Evolutionary conservation across 1,140 invertebrate species (phyloP), one percentile per base, ranked within the genome.

Genomic region (Papilio xuthus): DNA sequence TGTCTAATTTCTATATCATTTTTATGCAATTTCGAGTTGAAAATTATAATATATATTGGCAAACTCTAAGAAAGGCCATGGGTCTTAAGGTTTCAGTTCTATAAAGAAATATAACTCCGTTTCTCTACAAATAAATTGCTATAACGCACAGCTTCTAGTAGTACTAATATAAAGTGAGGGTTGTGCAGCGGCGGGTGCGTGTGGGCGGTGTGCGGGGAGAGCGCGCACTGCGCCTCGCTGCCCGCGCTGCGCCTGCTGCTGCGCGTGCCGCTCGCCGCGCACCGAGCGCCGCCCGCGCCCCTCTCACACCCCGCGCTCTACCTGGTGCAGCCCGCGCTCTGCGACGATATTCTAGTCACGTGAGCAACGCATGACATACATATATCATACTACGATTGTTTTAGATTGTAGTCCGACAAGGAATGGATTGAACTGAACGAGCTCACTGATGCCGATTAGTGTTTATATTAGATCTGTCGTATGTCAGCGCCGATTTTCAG

Each of bases 301-400:
- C 28, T 26, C 78, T 78, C 15, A 18, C 13, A 6, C 44, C 15
- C 44, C 44, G 15, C 44, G 28, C 83, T 84, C 80, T 84, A 82
- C 60, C n/a, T 41, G 26, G 60, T 88, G 71, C 78, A 83, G 32
- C 85, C 84, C 10, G 77, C 82, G n/a, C 81, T 82, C 13, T 79
- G 83, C 50, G 80, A 84, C 9, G 82, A 87, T 32, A 84, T 83
- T 44, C 71, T 89, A 26, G 73, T 84, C 10, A 83, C 82, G 86
- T 89, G 73, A 80, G 70, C 53, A 2, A 23, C 28, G 9, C 9
- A 26, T 15, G n/a, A n/a, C n/a, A n/a, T 26, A 32, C 4, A 10
- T 1, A 60, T 41, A 18, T 56, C 32, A 50, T 44, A 37, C 1
- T 42, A 53, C 32, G 32, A 6, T 7, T 37, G 67, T n/a, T 69